Evolutionary conservation across 2,888 invertebrate species (phyloP), one percentile per base, ranked within the genome.

Genomic region (Cephus pygmeus): DNA sequence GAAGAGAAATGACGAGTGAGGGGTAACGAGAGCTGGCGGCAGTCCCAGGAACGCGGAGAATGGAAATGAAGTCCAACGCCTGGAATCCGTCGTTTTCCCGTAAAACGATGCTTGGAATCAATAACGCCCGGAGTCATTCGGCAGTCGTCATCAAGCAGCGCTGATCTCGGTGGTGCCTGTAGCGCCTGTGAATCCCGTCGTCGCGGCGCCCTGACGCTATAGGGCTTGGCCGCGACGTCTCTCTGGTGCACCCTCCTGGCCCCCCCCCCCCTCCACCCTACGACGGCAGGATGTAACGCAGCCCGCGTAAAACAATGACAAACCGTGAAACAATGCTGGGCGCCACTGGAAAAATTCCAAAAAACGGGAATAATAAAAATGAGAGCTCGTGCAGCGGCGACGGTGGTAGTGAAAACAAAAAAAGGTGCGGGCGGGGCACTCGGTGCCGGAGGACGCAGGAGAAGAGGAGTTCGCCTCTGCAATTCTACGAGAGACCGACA

Each of bases 271-370:
- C 69, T 76, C 73, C 80, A 80, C 80, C 76, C 81, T 80, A 81
- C 79, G 73, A 75, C 83, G 84, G 83, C 87, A 87, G 87, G 88
- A 88, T 85, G 88, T 85, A 87, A 84, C 86, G 79, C 81, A 81
- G 84, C 83, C 80, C 82, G 82, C 83, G 69, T 84, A 87, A 88
- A 91, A 91, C 91, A 91, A 91, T 91, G 91, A 91, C 91, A 90
- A 90, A 89, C 90, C 89, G 88, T 89, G 89, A 89, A 91, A 91
- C 91, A 91, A 91, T 91, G 90, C 91, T 87, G 89, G 89, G 90
- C 87, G 90, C 89, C 86, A 91, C 91, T 91, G 91, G 91, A 91
- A 91, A 91, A 91, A 91, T 91, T 91, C 90, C 90, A 90, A 91
- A 91, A 91, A 91, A 90, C 87, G 88, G 85, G 88, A 90, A 90